These are phyloP conservation scores for Gobionotothen gibberifrons DNA, from an alignment of 2,797 vertebrate genomes.

Conservation along the genomic window DNA sequence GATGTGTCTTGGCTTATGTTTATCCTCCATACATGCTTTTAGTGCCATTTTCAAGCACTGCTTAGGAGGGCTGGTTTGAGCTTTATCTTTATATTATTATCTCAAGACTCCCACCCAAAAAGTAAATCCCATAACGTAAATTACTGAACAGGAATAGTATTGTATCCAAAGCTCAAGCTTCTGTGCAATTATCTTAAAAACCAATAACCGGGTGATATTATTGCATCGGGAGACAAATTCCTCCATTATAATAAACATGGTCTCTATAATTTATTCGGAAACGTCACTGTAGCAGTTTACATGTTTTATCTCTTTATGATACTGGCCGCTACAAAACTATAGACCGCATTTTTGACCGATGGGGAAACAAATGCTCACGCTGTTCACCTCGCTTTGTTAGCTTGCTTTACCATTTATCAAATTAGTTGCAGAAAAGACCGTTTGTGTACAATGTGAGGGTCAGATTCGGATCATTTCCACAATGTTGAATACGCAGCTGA, in stretches of 20 bases:
- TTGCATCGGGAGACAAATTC: constrained; percentile 14
- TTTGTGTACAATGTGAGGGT: constrained; percentile 22
- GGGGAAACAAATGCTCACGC: constrained; percentile 9
- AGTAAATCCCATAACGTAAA: neutral
- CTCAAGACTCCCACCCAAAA: constrained; percentile 1
- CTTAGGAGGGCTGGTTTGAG: neutral
- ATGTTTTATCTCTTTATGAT: no score
- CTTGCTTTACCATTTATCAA: constrained; percentile 12
- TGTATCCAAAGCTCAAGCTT: constrained; percentile 2
- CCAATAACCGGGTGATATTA: constrained; percentile 17
- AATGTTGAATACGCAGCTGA: constrained; percentile 26
- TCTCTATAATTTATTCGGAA: neutral
- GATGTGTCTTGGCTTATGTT: constrained; percentile 34
- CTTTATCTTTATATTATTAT: constrained; percentile 9
- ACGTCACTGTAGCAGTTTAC: neutral
- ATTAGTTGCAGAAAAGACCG: constrained; percentile 19
- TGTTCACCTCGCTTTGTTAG: constrained; percentile 8
- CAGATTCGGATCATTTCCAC: constrained; percentile 25
- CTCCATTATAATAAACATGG: constrained; percentile 10
- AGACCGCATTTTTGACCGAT: constrained; percentile 13
- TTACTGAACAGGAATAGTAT: constrained; percentile 11
- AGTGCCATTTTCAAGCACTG: constrained; percentile 2
- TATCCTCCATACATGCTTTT: constrained; percentile 17
- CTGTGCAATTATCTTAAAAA: neutral
- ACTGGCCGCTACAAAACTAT: neutral